phyloP scores from a whole-genome alignment of 2,797 vertebrate species.

The Lepus oiostolus region DNA sequence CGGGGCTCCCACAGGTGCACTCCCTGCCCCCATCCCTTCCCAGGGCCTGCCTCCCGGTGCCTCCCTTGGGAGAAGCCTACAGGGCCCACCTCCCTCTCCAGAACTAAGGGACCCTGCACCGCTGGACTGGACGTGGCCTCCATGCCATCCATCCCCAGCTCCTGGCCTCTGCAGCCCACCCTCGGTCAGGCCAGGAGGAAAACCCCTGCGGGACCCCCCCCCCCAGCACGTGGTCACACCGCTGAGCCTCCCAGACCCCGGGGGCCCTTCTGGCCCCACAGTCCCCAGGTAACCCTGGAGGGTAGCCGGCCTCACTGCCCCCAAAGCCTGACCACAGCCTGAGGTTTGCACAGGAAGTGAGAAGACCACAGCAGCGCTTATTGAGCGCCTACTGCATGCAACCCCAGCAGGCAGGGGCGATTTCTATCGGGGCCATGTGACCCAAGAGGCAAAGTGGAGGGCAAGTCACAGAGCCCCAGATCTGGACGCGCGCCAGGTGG shows the following conservation, averaged over 20 bases:
- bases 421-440: constrained; percentile 47
- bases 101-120: not conserved
- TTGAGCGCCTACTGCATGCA: constrained; percentile 73
- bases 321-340: not conserved
- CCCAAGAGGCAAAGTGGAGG: not conserved
- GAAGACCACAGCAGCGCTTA: constrained; percentile 8
- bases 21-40: not conserved
- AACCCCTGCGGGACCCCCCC: not conserved
- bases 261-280: not conserved
- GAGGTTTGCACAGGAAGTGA: constrained; percentile 68
- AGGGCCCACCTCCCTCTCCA: not conserved
- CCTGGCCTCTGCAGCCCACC: constrained; percentile 22
- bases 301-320: not conserved
- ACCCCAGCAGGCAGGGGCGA: constrained; percentile 43
- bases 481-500: not conserved
- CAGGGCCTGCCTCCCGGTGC: too few species aligned
- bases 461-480: not conserved
- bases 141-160: not conserved
- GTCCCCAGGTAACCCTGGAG: not conserved
- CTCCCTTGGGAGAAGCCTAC: not conserved
- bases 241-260: not conserved
- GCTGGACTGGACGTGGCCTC: constrained; percentile 61
- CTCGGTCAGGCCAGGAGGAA: not conserved
- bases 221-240: not conserved
- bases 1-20: not conserved